phyloP scores from a whole-genome alignment of 1,140 invertebrate genomes.

The Magallana angulata region DNA sequence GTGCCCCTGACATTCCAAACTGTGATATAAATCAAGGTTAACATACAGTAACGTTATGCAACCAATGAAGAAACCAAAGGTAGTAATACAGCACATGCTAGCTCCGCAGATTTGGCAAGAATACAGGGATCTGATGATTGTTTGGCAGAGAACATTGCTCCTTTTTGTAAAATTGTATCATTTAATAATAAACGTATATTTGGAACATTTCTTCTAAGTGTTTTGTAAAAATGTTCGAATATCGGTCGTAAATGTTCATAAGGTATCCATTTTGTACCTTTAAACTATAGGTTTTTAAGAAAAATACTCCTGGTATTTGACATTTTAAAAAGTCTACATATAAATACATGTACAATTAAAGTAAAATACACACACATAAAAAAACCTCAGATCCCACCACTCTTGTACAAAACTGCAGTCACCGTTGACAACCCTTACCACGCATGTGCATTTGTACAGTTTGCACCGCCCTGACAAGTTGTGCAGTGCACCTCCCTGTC shows the following conservation, averaged over 20 bases:
- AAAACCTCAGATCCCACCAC: slow-evolving; percentile 10
- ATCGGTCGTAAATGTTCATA: no score
- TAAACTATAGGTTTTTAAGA: no score
- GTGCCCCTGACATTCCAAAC: not conserved
- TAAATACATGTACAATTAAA: no score
- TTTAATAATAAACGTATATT: no score
- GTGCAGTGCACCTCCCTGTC: slow-evolving; percentile 71
- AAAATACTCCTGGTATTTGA: no score
- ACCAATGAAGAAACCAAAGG: slow-evolving; percentile 3
- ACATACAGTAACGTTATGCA: not conserved
- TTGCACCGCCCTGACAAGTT: slow-evolving; percentile 66
- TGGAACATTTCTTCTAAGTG: no score
- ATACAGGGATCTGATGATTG: not conserved
- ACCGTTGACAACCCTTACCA: slow-evolving; percentile 61
- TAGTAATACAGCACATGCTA: slow-evolving; percentile 25
- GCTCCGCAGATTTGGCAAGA: not conserved
- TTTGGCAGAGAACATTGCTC: not conserved
- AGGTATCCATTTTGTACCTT: no score
- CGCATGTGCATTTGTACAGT: slow-evolving; percentile 63
- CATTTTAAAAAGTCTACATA: no score
- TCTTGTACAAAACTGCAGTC: not conserved
- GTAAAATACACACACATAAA: no score
- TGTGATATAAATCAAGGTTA: not conserved
- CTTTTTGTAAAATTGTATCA: no score
- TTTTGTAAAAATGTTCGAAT: no score